Conservation (phyloP, 2,888 invertebrate genomes). For the Microctonus brassicae region DNA sequence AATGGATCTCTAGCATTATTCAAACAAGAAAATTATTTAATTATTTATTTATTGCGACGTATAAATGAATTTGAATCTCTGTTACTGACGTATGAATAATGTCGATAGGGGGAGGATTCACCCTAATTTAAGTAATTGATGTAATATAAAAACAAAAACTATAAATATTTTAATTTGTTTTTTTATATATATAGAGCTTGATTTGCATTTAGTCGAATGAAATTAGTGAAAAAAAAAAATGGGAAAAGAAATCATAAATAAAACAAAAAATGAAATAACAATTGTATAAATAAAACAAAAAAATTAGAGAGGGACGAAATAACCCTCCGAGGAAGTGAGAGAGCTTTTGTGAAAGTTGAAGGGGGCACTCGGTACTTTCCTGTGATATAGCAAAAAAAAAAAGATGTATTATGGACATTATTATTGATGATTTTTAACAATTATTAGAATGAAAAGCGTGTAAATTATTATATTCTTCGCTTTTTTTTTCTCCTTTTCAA, state of each 20-base stretch:
- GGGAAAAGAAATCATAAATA: too few relatives aligned
- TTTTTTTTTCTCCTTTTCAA: too few relatives aligned
- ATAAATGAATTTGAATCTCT: slow-evolving; percentile 65
- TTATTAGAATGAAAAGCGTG: slow-evolving; percentile 26
- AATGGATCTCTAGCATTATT: slow-evolving; percentile 61
- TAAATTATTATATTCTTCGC: slow-evolving; percentile 32
- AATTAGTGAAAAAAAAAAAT: slow-evolving; percentile 25
- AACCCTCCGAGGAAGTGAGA: slow-evolving; percentile 28
- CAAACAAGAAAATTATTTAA: slow-evolving; percentile 63
- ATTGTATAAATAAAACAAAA: slow-evolving; percentile 31
- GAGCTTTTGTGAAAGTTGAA: slow-evolving; percentile 25
- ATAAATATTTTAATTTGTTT: slow-evolving; percentile 43
- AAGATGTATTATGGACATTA: slow-evolving; percentile 46
- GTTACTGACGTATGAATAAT: slow-evolving; percentile 55
- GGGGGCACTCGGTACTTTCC: slow-evolving; percentile 49
- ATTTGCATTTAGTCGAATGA: slow-evolving; percentile 35
- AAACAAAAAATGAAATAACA: neutral
- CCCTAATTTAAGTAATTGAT: slow-evolving; percentile 59
- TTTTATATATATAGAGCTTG: slow-evolving; percentile 35
- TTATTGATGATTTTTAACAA: slow-evolving; percentile 39
- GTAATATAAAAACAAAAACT: slow-evolving; percentile 59
- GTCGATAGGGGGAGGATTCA: slow-evolving; percentile 54
- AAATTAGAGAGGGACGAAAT: slow-evolving; percentile 30
- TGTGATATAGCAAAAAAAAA: slow-evolving; percentile 55
- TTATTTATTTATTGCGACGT: slow-evolving; percentile 69